phyloP scores from a whole-genome alignment of 2,888 invertebrate species.

The Brachyptera putata region DNA sequence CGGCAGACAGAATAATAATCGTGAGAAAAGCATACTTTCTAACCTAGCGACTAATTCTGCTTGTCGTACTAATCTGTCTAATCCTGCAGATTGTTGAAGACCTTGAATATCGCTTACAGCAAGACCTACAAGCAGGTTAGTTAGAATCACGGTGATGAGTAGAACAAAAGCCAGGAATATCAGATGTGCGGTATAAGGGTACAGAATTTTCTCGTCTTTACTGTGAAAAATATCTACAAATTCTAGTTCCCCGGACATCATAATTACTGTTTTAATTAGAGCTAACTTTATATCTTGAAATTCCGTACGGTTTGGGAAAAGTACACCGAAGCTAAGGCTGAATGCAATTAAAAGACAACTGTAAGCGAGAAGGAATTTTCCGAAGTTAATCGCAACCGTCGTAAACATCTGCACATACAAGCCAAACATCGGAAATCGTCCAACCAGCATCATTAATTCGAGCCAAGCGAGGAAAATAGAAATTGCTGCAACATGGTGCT shows the following conservation, averaged over 20 bases:
- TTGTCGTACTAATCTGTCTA: conserved; percentile 75
- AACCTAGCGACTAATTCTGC: conserved; percentile 77
- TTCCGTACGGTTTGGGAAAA: conserved; percentile 71
- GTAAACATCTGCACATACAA: conserved; percentile 86
- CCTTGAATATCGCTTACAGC: conserved; percentile 80
- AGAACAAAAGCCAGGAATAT: conserved; percentile 74
- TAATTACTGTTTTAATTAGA: conserved; percentile 73
- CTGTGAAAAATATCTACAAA: conserved; percentile 77
- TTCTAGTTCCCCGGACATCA: conserved; percentile 86
- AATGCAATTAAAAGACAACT: conserved; percentile 76
- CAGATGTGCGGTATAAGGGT: conserved; percentile 68
- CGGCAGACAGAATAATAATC: conserved; percentile 56
- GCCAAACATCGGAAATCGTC: conserved; percentile 80
- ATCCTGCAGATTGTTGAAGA: conserved; percentile 52
- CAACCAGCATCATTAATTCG: conserved; percentile 80
- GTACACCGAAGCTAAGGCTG: conserved; percentile 73
- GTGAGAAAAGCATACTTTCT: conserved; percentile 78
- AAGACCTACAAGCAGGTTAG: conserved; percentile 77
- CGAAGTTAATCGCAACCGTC: conserved; percentile 75
- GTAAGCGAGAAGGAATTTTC: conserved; percentile 75
- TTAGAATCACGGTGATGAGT: conserved; percentile 74
- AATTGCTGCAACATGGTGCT: conserved; percentile 74
- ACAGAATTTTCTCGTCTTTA: conserved; percentile 52
- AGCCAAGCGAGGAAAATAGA: conserved; percentile 78
- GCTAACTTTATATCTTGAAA: conserved; percentile 56